A percentile compares a stretch with the other conserved stretches of the same genome.
Conservation (phyloP, 2,888 invertebrate species). For the Netelia virgata region DNA sequence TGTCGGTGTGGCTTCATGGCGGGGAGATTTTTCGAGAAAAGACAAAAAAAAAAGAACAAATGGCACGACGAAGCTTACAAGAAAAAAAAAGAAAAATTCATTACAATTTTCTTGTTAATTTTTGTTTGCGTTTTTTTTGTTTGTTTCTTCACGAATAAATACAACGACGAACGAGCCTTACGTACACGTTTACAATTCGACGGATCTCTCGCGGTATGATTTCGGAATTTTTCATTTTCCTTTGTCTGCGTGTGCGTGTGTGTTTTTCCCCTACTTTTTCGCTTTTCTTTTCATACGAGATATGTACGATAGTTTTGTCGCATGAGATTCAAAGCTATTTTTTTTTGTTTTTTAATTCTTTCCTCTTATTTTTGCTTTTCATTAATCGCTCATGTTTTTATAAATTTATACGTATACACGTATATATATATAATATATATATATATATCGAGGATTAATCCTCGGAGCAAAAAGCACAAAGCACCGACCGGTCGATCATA, state of each 20-base stretch:
- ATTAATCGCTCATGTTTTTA: slow-evolving; percentile 20
- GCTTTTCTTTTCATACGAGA: slow-evolving; percentile 30
- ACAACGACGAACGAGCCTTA: slow-evolving; percentile 50
- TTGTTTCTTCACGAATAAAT: slow-evolving; percentile 50
- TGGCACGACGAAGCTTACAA: slow-evolving; percentile 52
- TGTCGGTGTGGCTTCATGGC: neutral
- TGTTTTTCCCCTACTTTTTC: neutral
- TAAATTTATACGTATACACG: slow-evolving; percentile 34
- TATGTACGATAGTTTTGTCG: slow-evolving; percentile 53
- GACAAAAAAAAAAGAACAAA: slow-evolving; percentile 11
- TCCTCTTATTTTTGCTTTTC: neutral
- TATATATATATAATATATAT: neutral
- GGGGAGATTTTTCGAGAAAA: slow-evolving; percentile 10
- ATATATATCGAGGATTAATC: too few species aligned
- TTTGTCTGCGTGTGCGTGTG: neutral
- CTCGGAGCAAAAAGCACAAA: too few species aligned
- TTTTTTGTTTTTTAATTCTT: neutral
- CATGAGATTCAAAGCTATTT: slow-evolving; percentile 55
- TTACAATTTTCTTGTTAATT: slow-evolving; percentile 35
- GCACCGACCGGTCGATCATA: too few species aligned
- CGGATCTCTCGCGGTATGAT: slow-evolving; percentile 18
- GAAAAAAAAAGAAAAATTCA: slow-evolving; percentile 22
- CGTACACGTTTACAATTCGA: slow-evolving; percentile 34
- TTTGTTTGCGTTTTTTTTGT: neutral
- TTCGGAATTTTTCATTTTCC: slow-evolving; percentile 13